Percentiles rank a stretch among this genome's conserved stretches.
Evolutionary conservation across 2,888 invertebrate genomes (phyloP).

Genomic region (Rhingia campestris): DNA sequence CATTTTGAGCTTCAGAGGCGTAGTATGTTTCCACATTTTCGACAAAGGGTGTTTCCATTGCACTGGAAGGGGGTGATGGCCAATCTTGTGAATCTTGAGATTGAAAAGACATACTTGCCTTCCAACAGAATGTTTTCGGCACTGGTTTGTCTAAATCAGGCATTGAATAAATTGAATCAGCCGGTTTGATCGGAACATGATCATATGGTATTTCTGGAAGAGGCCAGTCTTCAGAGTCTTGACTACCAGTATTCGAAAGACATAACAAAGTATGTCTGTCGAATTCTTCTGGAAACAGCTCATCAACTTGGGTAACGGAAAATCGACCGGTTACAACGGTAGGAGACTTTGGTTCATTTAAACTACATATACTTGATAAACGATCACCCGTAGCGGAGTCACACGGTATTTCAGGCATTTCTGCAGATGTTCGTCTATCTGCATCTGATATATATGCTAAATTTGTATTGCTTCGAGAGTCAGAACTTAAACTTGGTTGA

Average conservation of each 20-base stretch:
- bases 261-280: conserved; percentile 81
- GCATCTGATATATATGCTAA: conserved; percentile 90
- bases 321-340: conserved; percentile 81
- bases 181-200: conserved; percentile 80
- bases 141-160: conserved; percentile 82
- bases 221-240: conserved; percentile 90
- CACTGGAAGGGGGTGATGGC: conserved; percentile 91
- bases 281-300: conserved; percentile 78
- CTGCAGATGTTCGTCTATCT: conserved; percentile 91
- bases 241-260: conserved; percentile 85
- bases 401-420: conserved; percentile 92
- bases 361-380: conserved; percentile 83
- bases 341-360: conserved; percentile 84
- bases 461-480: conserved; percentile 90
- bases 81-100: conserved; percentile 90
- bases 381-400: conserved; percentile 86
- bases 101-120: conserved; percentile 81
- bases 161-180: conserved; percentile 79
- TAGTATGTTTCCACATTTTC: conserved; percentile 92
- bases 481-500: conserved; percentile 92
- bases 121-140: conserved; percentile 82
- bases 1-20: conserved; percentile 90
- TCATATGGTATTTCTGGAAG: conserved; percentile 87
- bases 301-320: conserved; percentile 82
- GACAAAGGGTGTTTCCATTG: conserved; percentile 87